Percentiles rank a stretch among this genome's conserved stretches.
phyloP scores from a whole-genome alignment of 2,888 invertebrate species.

The Cerastis rubricosa region DNA sequence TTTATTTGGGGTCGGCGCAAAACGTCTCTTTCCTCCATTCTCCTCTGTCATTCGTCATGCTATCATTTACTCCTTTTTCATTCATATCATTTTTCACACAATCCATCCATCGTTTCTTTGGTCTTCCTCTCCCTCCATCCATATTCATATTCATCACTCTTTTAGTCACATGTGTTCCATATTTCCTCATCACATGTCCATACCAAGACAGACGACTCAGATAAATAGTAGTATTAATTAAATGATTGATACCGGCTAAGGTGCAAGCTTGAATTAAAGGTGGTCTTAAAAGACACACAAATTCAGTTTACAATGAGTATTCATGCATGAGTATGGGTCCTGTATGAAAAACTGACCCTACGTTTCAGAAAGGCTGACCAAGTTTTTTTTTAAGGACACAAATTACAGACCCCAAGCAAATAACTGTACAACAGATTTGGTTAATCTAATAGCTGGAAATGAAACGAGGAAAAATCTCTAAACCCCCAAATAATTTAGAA shows the following conservation, averaged over 20 bases:
- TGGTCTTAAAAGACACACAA: neutral
- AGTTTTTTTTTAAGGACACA: neutral
- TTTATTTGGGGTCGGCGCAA: too few relatives aligned
- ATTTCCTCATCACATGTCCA: too few relatives aligned
- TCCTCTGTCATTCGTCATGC: too few relatives aligned
- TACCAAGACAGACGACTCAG: too few relatives aligned
- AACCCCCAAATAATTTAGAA: conserved; percentile 15
- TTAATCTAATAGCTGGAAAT: neutral
- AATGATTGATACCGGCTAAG: neutral
- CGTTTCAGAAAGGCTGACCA: neutral
- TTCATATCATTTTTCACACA: too few relatives aligned
- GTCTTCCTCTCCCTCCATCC: too few relatives aligned
- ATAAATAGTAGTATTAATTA: neutral
- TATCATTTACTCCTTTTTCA: too few relatives aligned
- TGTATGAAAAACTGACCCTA: neutral
- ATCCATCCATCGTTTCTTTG: too few relatives aligned
- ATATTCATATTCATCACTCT: too few relatives aligned
- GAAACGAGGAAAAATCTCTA: neutral
- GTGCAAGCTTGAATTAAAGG: neutral
- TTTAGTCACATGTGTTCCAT: too few relatives aligned
- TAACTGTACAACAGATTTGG: neutral
- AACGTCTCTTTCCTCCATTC: too few relatives aligned
- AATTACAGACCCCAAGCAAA: neutral
- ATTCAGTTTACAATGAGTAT: neutral
- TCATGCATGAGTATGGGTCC: neutral